These are phyloP conservation scores for Chloropsis cyanopogon DNA, from an alignment of 2,113 vertebrate genomes.

Conservation along the genomic window DNA sequence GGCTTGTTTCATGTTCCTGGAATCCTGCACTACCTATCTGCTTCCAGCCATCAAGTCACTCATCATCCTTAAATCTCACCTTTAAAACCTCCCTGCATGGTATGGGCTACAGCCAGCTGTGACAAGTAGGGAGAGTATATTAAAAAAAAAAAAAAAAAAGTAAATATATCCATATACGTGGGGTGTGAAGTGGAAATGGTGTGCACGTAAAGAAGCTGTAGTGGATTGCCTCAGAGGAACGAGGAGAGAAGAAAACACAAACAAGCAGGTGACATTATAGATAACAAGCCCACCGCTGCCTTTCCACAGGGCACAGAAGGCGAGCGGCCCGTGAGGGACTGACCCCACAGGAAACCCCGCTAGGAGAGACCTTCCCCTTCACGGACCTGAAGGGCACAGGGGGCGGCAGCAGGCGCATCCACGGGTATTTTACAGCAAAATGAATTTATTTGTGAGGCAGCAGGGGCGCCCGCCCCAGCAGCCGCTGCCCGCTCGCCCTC, in stretches of 20 bases:
- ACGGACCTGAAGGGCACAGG: not conserved
- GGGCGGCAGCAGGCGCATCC: not conserved
- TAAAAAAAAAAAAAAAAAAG: too few species aligned
- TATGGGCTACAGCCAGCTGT: not conserved
- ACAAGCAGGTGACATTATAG: accelerated
- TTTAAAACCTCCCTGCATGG: not conserved
- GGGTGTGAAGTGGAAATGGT: accelerated
- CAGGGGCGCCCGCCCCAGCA: too few species aligned
- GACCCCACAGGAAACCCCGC: not conserved
- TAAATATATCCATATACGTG: not conserved
- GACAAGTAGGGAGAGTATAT: accelerated
- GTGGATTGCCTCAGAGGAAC: not conserved
- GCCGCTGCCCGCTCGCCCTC: not conserved
- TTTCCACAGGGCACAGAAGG: not conserved
- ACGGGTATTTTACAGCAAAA: not conserved
- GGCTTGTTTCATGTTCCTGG: not conserved
- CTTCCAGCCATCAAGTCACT: not conserved
- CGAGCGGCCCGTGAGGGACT: too few species aligned
- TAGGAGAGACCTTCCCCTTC: not conserved
- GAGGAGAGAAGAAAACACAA: not conserved
- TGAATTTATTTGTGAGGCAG: not conserved
- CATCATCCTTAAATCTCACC: not conserved
- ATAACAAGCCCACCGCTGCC: not conserved
- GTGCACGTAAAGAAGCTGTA: not conserved
- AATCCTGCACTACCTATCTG: not conserved